Percentiles rank a stretch among this genome's conserved stretches.
Conservation (phyloP, 2,113 vertebrate species). For the Charina bottae region DNA sequence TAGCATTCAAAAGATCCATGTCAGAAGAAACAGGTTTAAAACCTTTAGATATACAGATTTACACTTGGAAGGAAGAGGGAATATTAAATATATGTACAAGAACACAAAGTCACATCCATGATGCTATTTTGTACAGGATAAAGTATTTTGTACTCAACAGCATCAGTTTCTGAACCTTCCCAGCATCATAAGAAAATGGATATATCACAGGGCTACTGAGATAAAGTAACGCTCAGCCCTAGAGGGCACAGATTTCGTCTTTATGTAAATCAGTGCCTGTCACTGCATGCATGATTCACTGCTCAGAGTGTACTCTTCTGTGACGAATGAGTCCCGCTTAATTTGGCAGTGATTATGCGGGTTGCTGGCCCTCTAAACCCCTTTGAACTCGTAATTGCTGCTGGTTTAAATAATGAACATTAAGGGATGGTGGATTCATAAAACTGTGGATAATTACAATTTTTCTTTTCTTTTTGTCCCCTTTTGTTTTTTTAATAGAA, state of each 20-base stretch:
- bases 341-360: slow-evolving; percentile 97
- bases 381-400: slow-evolving; percentile 99
- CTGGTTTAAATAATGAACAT: slow-evolving; percentile 99
- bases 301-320: slow-evolving; percentile 87
- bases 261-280: slow-evolving; percentile 91
- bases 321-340: slow-evolving; percentile 96
- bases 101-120: slow-evolving; percentile 27
- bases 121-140: slow-evolving; percentile 38
- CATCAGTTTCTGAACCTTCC: slow-evolving; percentile 69
- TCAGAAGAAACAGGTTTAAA: slow-evolving; percentile 36
- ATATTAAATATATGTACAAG: slow-evolving; percentile 36
- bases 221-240: slow-evolving; percentile 81
- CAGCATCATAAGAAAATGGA: slow-evolving; percentile 79
- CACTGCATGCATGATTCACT: slow-evolving; percentile 91
- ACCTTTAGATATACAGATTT: background rate
- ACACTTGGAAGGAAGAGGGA: slow-evolving; percentile 6
- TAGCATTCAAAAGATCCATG: slow-evolving; percentile 21
- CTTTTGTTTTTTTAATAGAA: slow-evolving; percentile 73
- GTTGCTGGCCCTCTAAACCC: slow-evolving; percentile 97
- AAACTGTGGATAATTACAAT: slow-evolving; percentile 93
- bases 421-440: slow-evolving; percentile 92
- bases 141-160: slow-evolving; percentile 40
- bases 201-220: slow-evolving; percentile 82
- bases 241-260: slow-evolving; percentile 89
- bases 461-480: slow-evolving; percentile 70